Percentiles rank a stretch among this genome's conserved stretches.
Conservation (phyloP, 2,888 invertebrate species). For the Masnerella sp. region DNA sequence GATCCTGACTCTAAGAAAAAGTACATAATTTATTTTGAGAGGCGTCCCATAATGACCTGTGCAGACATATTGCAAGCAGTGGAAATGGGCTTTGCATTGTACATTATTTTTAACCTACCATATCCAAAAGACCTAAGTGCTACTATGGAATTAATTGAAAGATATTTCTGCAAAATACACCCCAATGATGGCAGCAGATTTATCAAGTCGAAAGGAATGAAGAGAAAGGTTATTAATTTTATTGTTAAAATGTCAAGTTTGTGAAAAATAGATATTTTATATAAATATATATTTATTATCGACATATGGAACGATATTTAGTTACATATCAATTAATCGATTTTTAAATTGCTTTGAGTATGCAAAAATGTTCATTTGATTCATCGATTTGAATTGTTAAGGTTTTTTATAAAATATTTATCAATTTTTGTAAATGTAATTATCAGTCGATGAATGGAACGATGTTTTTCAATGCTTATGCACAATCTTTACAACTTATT, state of each 20-base stretch:
- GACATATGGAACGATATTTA: too few species aligned
- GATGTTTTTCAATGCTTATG: too few species aligned
- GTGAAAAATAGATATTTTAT: too few species aligned
- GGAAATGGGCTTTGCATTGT: conserved; percentile 24
- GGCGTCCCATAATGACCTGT: conserved; percentile 20
- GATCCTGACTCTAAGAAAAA: conserved; percentile 23
- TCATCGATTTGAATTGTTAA: too few species aligned
- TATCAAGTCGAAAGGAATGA: conserved; percentile 19
- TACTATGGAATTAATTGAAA: conserved; percentile 30
- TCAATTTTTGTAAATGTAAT: too few species aligned
- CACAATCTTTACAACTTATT: too few species aligned
- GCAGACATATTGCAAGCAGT: conserved; percentile 15
- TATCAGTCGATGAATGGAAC: too few species aligned
- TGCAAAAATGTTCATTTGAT: too few species aligned
- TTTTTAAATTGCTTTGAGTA: too few species aligned
- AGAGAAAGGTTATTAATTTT: conserved; percentile 29
- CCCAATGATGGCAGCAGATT: conserved; percentile 23
- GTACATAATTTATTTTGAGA: conserved; percentile 23
- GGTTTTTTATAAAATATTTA: too few species aligned
- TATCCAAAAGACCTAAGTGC: conserved; percentile 30
- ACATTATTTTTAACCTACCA: conserved; percentile 29
- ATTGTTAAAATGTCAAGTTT: conserved; percentile 25
- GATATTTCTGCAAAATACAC: conserved; percentile 33
- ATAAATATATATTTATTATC: too few species aligned
- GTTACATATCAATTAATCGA: too few species aligned